Evolutionary conservation across 2,888 invertebrate genomes (phyloP).

Genomic region (Synergus umbraculus): DNA sequence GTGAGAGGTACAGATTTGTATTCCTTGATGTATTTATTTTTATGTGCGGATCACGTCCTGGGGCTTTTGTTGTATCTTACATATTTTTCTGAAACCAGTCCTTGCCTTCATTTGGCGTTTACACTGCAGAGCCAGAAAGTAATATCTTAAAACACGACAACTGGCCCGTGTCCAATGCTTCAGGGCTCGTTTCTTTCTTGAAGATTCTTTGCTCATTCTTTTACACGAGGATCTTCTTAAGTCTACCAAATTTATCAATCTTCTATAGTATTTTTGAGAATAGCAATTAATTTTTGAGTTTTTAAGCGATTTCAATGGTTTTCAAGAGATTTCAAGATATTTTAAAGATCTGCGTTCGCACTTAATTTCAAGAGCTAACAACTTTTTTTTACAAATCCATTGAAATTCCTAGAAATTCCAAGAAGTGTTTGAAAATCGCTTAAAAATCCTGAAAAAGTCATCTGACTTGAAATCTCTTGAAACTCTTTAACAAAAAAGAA

Average conservation of each 20-base stretch:
- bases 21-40: not conserved
- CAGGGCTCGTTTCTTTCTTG: slow-evolving; percentile 49
- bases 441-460: too few relatives aligned
- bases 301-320: too few relatives aligned
- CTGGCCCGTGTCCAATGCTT: slow-evolving; percentile 70
- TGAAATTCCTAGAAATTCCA: too few relatives aligned
- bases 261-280: too few relatives aligned
- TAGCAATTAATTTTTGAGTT: too few relatives aligned
- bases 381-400: too few relatives aligned
- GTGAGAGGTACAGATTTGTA: not conserved
- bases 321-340: too few relatives aligned
- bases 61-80: not conserved
- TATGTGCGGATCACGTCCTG: not conserved
- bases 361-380: too few relatives aligned
- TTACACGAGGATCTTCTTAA: slow-evolving; percentile 50
- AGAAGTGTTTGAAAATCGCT: too few relatives aligned
- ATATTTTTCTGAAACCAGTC: not conserved
- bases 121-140: slow-evolving; percentile 62
- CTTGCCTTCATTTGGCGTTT: slow-evolving; percentile 39
- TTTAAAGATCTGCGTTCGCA: too few relatives aligned
- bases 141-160: slow-evolving; percentile 73
- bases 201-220: slow-evolving; percentile 53
- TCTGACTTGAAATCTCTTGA: too few relatives aligned
- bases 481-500: too few relatives aligned
- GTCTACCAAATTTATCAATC: not conserved